Conservation (phyloP, 1,140 invertebrate genomes). For the Hormaphis cornu region DNA sequence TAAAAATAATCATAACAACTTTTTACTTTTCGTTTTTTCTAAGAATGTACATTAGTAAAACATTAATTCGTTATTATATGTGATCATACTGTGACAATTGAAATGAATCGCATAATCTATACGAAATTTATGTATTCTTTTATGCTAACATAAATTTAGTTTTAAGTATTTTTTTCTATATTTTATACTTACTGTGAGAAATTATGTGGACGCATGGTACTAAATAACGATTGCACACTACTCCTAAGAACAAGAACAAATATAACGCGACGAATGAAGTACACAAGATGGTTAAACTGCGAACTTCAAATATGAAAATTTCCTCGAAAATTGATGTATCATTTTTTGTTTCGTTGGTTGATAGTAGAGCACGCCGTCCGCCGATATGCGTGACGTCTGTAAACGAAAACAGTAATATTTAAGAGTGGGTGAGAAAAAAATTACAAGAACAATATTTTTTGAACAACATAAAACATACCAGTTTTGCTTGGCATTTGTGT, state of each 20-base stretch:
- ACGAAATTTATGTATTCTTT: not conserved
- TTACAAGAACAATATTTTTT: not conserved
- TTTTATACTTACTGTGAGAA: conserved; percentile 46
- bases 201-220: conserved; percentile 53
- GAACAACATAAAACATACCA: not conserved
- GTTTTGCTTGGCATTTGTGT: not conserved
- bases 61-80: no score
- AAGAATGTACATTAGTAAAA: no score
- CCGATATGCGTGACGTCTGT: not conserved
- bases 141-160: not conserved
- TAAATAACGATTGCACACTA: conserved; percentile 53
- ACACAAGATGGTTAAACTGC: not conserved
- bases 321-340: not conserved
- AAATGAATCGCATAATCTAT: not conserved
- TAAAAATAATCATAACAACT: no score
- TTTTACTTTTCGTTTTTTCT: no score
- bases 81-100: no score
- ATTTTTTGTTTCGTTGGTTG: not conserved
- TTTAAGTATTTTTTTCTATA: not conserved
- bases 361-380: not conserved
- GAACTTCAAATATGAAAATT: conserved; percentile 18
- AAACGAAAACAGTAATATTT: not conserved
- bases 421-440: not conserved
- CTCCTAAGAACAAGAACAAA: conserved; percentile 48
- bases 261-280: conserved; percentile 48